These are phyloP conservation scores for Drosophila mayri DNA, from an alignment of 1,140 invertebrate species.

Conservation along the genomic window DNA sequence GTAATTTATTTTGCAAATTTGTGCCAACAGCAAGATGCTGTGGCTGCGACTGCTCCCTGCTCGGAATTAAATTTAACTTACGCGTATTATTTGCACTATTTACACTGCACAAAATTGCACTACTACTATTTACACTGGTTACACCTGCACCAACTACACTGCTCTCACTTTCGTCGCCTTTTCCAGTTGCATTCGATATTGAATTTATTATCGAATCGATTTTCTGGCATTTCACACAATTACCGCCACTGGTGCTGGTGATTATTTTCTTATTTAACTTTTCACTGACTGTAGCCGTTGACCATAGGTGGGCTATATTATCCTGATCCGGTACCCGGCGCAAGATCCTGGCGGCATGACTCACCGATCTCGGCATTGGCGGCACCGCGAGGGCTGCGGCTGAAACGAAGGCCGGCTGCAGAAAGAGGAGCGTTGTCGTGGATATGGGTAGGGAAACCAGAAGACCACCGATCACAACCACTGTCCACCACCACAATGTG, in stretches of 20 bases:
- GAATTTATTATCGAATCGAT: slow-evolving; percentile 23
- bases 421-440: slow-evolving; percentile 33
- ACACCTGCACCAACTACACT: slow-evolving; percentile 8
- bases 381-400: slow-evolving; percentile 83
- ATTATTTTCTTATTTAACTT: slow-evolving; percentile 9
- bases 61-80: slow-evolving; percentile 80
- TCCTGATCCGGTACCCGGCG: slow-evolving; percentile 31
- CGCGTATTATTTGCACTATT: slow-evolving; percentile 78
- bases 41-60: slow-evolving; percentile 36
- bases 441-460: slow-evolving; percentile 20
- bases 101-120: slow-evolving; percentile 76
- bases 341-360: slow-evolving; percentile 30
- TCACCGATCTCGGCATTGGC: slow-evolving; percentile 62
- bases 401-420: slow-evolving; percentile 40
- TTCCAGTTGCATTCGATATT: slow-evolving; percentile 58
- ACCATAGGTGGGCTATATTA: slow-evolving; percentile 63
- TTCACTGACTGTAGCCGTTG: slow-evolving; percentile 17
- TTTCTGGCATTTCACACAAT: slow-evolving; percentile 61
- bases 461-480: slow-evolving; percentile 59
- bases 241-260: slow-evolving; percentile 8
- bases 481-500: slow-evolving; percentile 65
- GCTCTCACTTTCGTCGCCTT: slow-evolving; percentile 43
- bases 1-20: slow-evolving; percentile 82
- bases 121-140: slow-evolving; percentile 57
- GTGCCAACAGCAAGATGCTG: slow-evolving; percentile 53